These are phyloP conservation scores for Lypha dubia DNA, from an alignment of 2,888 invertebrate species.

Conservation along the genomic window DNA sequence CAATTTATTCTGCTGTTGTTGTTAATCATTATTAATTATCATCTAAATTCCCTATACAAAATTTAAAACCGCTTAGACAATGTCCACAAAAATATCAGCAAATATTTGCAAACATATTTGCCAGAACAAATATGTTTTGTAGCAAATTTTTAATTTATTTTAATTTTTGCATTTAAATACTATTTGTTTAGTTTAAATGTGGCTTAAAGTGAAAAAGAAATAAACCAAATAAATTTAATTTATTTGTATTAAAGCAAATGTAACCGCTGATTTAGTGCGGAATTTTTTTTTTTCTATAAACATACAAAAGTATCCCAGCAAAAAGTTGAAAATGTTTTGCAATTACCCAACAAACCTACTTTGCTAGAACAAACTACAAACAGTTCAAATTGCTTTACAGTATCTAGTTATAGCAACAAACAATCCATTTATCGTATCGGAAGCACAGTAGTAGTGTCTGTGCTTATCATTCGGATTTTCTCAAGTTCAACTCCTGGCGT, in stretches of 20 bases:
- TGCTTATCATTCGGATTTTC: too few relatives aligned
- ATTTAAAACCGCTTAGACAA: conserved; percentile 15
- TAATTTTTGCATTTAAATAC: not conserved
- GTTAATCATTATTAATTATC: conserved; percentile 29
- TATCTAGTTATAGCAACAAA: too few relatives aligned
- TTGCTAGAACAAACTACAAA: too few relatives aligned
- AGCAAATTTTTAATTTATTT: conserved; percentile 18
- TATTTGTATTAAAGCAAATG: conserved; percentile 1
- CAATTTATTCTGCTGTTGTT: not conserved
- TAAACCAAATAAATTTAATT: not conserved
- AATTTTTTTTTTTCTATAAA: not conserved
- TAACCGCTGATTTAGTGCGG: conserved; percentile 12
- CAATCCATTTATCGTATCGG: too few relatives aligned
- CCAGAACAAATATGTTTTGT: not conserved
- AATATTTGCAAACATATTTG: not conserved
- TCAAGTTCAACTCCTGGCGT: too few relatives aligned
- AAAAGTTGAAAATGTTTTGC: too few relatives aligned
- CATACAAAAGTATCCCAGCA: not conserved
- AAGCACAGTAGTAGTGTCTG: too few relatives aligned
- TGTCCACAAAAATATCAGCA: not conserved
- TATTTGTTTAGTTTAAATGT: conserved; percentile 37
- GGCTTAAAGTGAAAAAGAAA: conserved; percentile 1
- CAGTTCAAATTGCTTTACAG: too few relatives aligned
- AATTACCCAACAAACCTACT: too few relatives aligned
- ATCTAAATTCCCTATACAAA: conserved; percentile 11